Evolutionary conservation across 2,888 invertebrate species (phyloP), one percentile per base, ranked within the genome.

Genomic region (Aricia artaxerxes): DNA sequence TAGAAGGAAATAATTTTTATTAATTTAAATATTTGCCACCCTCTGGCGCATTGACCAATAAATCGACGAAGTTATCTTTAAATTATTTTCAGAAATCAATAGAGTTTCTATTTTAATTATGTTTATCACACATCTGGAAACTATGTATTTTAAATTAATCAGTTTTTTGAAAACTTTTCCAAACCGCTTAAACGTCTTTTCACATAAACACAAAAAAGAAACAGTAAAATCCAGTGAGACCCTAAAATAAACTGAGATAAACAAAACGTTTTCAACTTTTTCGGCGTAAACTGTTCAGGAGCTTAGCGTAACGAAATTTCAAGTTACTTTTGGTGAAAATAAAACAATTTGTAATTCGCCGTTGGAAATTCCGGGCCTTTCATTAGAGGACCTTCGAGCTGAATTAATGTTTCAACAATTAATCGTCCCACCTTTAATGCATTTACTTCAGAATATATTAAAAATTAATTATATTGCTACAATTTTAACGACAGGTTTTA

Each of bases 281-380:
- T 75, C 49, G 49, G 4, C 16, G 53, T 76, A 76, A 76, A 76
- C 76, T 57, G 53, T 76, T 76, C 44, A 35, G 76, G 57, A 16
- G 76, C 76, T 76, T 53, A 76, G 76, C 53, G 76, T 76, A 76
- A 76, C 76, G 76, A 76, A 76, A 76, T 76, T 76, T 76, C 53
- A 49, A 76, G 76, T 76, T 76, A 76, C 76, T 76, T 76, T 76
- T 76, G 76, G 76, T 49, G 53, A 57, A 76, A 76, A 76, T 76
- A 76, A 76, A 76, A 76, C 76, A 76, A 76, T 76, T 76, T 76
- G 76, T 76, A 76, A 76, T 57, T 76, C 76, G 53, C 76, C 76
- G 76, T 76, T 53, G 76, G 53, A 57, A 76, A 57, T 76, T 76
- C 76, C 35, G 31, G 76, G 53, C 76, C 75, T 76, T 76, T 76